These are phyloP conservation scores for Tromatobia lineatoria DNA, from an alignment of 2,888 invertebrate species.

Conservation along the genomic window DNA sequence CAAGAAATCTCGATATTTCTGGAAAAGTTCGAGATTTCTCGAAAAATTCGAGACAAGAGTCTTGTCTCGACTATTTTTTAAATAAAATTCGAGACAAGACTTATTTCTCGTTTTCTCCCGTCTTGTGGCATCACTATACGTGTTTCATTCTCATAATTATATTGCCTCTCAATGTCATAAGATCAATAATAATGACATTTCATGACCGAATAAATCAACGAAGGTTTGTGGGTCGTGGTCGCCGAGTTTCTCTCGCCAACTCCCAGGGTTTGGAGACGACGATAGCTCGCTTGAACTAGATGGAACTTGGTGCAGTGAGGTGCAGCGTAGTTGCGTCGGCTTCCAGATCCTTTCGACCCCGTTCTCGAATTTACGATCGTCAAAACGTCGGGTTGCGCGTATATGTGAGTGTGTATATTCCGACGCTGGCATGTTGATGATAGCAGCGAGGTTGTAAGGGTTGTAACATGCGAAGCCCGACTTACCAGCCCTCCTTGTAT, in stretches of 20 bases:
- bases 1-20: too few relatives aligned
- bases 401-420: slow-evolving; percentile 34
- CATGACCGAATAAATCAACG: slow-evolving; percentile 52
- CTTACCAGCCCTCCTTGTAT: slow-evolving; percentile 62
- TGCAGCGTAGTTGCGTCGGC: slow-evolving; percentile 23
- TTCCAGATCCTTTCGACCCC: slow-evolving; percentile 59
- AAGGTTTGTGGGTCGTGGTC: slow-evolving; percentile 21
- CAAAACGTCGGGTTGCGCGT: slow-evolving; percentile 24
- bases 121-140: too few relatives aligned
- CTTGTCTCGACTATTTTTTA: too few relatives aligned
- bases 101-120: too few relatives aligned
- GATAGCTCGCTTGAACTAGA: slow-evolving; percentile 9
- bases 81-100: too few relatives aligned
- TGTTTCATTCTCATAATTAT: slow-evolving; percentile 43
- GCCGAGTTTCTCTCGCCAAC: slow-evolving; percentile 30
- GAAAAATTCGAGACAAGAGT: too few relatives aligned
- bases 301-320: background rate
- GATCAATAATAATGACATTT: slow-evolving; percentile 53
- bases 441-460: slow-evolving; percentile 27
- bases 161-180: slow-evolving; percentile 28
- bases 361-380: slow-evolving; percentile 60
- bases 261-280: slow-evolving; percentile 10
- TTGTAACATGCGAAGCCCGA: slow-evolving; percentile 44
- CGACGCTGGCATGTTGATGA: slow-evolving; percentile 45
- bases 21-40: too few relatives aligned